Percentiles rank a stretch among this genome's conserved stretches.
Conservation (phyloP, 1,140 invertebrate species). For the Colletes latitarsis region DNA sequence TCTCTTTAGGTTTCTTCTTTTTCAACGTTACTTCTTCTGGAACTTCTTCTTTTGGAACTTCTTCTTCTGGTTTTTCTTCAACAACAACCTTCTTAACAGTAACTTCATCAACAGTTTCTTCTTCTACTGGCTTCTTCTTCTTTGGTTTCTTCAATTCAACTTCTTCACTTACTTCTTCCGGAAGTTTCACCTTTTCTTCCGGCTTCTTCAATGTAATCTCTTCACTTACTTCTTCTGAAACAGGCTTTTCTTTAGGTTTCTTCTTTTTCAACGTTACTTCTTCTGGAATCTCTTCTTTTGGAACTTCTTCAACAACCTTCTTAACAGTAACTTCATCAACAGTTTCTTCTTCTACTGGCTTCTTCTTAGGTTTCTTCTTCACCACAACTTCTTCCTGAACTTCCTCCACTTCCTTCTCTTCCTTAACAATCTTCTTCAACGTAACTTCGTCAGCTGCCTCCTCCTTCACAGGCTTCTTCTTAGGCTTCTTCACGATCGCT, state of each 20-base stretch:
- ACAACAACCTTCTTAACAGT: constrained; percentile 50
- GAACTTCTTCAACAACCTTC: constrained; percentile 51
- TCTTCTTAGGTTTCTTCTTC: constrained; percentile 70
- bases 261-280: constrained; percentile 71
- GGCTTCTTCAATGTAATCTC: constrained; percentile 69
- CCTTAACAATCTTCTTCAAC: constrained; percentile 68
- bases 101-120: constrained; percentile 67
- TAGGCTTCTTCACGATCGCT: constrained; percentile 71
- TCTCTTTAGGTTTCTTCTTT: constrained; percentile 75
- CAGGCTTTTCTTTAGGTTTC: constrained; percentile 62
- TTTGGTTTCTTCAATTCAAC: constrained; percentile 56
- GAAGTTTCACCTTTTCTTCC: constrained; percentile 58
- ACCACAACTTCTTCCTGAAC: constrained; percentile 73
- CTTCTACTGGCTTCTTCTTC: constrained; percentile 63
- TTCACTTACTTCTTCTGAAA: constrained; percentile 69
- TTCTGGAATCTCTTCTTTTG: constrained; percentile 65
- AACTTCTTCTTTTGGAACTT: constrained; percentile 71
- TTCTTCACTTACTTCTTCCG: constrained; percentile 58
- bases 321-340: constrained; percentile 56
- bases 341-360: constrained; percentile 69
- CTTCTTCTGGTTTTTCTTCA: constrained; percentile 46
- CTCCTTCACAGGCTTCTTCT: constrained; percentile 67
- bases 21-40: constrained; percentile 79
- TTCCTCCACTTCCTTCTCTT: constrained; percentile 71
- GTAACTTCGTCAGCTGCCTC: constrained; percentile 70